These are phyloP conservation scores for Asbolus verrucosus DNA, from an alignment of 1,140 invertebrate species.

Conservation along the genomic window DNA sequence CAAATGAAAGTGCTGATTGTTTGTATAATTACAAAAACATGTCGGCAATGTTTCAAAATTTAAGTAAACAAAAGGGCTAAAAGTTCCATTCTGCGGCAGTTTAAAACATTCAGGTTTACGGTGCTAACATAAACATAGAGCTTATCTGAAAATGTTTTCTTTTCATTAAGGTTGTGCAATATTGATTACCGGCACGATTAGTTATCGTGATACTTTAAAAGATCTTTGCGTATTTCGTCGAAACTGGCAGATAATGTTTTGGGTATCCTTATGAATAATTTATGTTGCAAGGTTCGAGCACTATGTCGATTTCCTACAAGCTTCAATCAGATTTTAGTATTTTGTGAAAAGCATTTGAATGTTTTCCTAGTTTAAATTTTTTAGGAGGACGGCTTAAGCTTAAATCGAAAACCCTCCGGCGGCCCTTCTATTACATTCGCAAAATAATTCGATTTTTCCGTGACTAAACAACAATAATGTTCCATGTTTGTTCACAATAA, in stretches of 20 bases:
- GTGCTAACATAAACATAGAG: slow-evolving; percentile 20
- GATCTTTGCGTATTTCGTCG: slow-evolving; percentile 1
- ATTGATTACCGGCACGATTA: slow-evolving; percentile 41
- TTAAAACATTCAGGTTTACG: slow-evolving; percentile 25
- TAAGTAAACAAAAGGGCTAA: slow-evolving; percentile 30
- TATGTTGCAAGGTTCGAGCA: background rate
- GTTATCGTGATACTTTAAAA: slow-evolving; percentile 35
- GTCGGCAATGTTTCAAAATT: slow-evolving; percentile 26
- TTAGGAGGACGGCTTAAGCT: slow-evolving; percentile 1
- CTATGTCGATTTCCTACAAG: slow-evolving; percentile 26
- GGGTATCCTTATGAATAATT: slow-evolving; percentile 39
- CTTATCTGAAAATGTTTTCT: slow-evolving; percentile 43
- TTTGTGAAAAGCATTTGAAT: slow-evolving; percentile 30
- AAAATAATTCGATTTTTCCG: too few relatives aligned
- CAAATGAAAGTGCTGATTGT: slow-evolving; percentile 26
- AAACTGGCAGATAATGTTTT: slow-evolving; percentile 17
- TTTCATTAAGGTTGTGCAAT: slow-evolving; percentile 43
- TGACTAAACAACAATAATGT: too few relatives aligned
- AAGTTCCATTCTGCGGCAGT: slow-evolving; percentile 28
- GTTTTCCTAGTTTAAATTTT: slow-evolving; percentile 27
- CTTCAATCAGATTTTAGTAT: slow-evolving; percentile 39
- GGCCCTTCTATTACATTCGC: background rate
- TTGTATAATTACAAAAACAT: slow-evolving; percentile 32
- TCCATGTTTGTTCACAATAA: too few relatives aligned
- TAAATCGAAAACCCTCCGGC: slow-evolving; percentile 1